Evolutionary conservation across 2,113 vertebrate genomes (phyloP), one percentile per base, ranked within the genome.

Genomic region (Synodontis membranacea): DNA sequence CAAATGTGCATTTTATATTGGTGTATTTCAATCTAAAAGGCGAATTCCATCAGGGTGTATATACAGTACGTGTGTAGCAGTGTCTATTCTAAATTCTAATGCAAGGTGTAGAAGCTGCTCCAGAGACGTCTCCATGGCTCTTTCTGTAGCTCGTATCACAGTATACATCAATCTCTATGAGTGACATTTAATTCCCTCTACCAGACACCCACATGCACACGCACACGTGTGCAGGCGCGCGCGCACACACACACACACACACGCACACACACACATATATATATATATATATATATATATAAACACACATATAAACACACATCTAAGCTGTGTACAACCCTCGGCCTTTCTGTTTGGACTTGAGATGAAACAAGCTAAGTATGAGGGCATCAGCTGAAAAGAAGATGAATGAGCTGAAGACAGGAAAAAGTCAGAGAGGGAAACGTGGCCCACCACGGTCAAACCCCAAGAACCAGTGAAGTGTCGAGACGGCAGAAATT

Each of bases 121-220:
- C 84, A 58, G 86, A 88, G 25, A 88, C 79, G 86, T 90, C 92
- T 90, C 89, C 88, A 72, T 91, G 92, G 88, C 88, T 86, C 85
- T 88, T 90, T 91, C 88, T 84, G 85, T 78, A 84, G 42, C 78
- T 91, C 91, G 90, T 92, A 93, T 94, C 91, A 92, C 89, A 92
- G 90, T 89, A 91, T 92, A 93, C 93, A 94, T 95, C 94, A 93
- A 93, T 95, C 93, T 93, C 70, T 75, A 7, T 90, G 92, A 93
- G 88, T 95, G 94, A 95, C 94, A 91, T 94, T 94, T 95, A 94
- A 94, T 94, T 94, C 93, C 89, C 90, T 91, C 90, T 87, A 89
- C 92, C 91, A 91, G 89, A 85, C 92, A 92, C 86, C 58, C 46
- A 84, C 42, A 84, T 66, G 34, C 42, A 74, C 52, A 76, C 79